Evolutionary conservation across 2,888 invertebrate species (phyloP).

Genomic region (Agonum fuliginosum): DNA sequence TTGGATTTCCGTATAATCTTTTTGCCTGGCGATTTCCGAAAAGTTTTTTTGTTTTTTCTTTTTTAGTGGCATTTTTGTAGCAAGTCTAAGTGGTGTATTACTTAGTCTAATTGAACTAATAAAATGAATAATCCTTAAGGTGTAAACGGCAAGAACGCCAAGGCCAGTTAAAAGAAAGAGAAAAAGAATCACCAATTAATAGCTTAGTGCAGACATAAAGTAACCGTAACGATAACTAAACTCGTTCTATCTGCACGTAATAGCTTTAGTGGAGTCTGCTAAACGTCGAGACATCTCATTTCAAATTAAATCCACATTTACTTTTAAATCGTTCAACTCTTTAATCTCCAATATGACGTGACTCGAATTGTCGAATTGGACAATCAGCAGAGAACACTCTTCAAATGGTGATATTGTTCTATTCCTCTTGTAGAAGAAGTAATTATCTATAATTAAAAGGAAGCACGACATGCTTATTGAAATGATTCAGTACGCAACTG

Average conservation of each 20-base stretch:
- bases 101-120: not conserved
- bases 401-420: not conserved
- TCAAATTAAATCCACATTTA: constrained; percentile 51
- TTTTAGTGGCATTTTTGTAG: too few relatives aligned
- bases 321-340: constrained; percentile 38
- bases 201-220: constrained; percentile 16
- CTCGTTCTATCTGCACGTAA: constrained; percentile 24
- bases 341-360: constrained; percentile 13
- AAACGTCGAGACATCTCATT: constrained; percentile 5
- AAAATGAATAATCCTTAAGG: constrained; percentile 21
- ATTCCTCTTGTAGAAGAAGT: not conserved
- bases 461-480: constrained; percentile 12
- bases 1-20: too few relatives aligned
- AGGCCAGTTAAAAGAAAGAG: constrained; percentile 14
- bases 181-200: constrained; percentile 35
- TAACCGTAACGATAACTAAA: constrained; percentile 32
- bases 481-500: not conserved
- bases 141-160: constrained; percentile 11
- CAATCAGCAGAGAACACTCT: not conserved
- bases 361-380: not conserved
- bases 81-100: too few relatives aligned
- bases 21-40: too few relatives aligned
- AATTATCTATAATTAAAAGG: constrained; percentile 43
- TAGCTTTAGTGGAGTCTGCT: constrained; percentile 28
- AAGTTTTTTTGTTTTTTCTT: too few relatives aligned